Percentiles rank a stretch among this genome's conserved stretches.
Evolutionary conservation across 2,888 invertebrate genomes (phyloP).

Genomic region (Sinopyrophorus schimmeli): DNA sequence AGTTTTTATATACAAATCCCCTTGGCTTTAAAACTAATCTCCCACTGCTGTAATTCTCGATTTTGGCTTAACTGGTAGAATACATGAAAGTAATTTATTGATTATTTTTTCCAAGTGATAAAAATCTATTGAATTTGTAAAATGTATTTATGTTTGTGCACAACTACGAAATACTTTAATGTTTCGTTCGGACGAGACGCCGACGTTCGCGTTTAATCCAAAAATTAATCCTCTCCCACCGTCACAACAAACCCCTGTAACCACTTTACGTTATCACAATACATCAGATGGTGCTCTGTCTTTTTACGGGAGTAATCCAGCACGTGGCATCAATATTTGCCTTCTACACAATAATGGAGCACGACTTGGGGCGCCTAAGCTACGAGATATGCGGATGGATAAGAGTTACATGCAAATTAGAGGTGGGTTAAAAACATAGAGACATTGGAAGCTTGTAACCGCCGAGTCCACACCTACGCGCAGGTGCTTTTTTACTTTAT

Average conservation of each 20-base stretch:
- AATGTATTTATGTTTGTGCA: no score
- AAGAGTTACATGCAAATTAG: slow-evolving; percentile 26
- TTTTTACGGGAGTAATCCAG: slow-evolving; percentile 39
- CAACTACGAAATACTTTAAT: no score
- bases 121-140: no score
- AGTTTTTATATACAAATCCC: no score
- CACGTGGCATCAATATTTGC: slow-evolving; percentile 43
- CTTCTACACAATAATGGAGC: slow-evolving; percentile 33
- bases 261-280: slow-evolving; percentile 38
- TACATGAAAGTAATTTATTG: no score
- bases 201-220: slow-evolving; percentile 30
- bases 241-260: slow-evolving; percentile 35
- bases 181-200: no score
- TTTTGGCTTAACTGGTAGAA: no score
- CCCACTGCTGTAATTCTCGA: no score
- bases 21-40: no score
- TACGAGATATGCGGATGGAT: slow-evolving; percentile 21
- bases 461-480: no score
- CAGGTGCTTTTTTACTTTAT: no score
- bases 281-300: slow-evolving; percentile 36
- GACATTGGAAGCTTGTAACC: slow-evolving; percentile 5
- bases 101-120: no score
- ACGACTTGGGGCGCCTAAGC: slow-evolving; percentile 28
- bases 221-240: slow-evolving; percentile 37
- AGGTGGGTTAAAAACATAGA: slow-evolving; percentile 24